These are phyloP conservation scores for Capitulum mitella DNA, from an alignment of 2,888 invertebrate genomes.

Conservation along the genomic window DNA sequence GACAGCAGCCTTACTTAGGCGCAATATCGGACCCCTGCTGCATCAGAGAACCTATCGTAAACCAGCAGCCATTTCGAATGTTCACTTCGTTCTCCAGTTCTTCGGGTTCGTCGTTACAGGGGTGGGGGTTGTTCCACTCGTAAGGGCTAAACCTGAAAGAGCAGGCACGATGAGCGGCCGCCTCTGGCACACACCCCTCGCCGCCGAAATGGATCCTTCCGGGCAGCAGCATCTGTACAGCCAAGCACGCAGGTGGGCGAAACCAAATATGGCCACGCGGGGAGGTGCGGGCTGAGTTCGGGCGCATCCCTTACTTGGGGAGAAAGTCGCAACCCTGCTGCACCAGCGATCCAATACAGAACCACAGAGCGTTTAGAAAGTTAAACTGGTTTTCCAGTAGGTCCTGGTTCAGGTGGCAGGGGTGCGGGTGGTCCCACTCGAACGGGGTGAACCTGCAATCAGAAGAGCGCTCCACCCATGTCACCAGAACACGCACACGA, in stretches of 20 bases:
- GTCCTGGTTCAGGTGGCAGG: constrained; percentile 74
- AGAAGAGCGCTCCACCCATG: not conserved
- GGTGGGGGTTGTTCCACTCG: constrained; percentile 88
- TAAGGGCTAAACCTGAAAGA: constrained; percentile 76
- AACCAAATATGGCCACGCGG: not conserved
- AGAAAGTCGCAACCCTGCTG: constrained; percentile 84
- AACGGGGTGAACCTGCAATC: constrained; percentile 62
- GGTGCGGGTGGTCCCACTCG: constrained; percentile 83
- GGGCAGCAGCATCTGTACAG: not conserved
- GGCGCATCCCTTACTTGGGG: constrained; percentile 55
- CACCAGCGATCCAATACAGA: constrained; percentile 71
- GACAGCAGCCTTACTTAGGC: constrained; percentile 68
- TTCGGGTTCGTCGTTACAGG: constrained; percentile 70
- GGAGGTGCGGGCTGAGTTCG: not conserved
- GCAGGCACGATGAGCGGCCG: not conserved
- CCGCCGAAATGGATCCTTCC: not conserved
- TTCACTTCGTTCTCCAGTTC: constrained; percentile 77
- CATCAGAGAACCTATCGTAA: constrained; percentile 71
- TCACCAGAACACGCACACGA: not conserved
- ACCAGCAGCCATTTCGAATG: constrained; percentile 78
- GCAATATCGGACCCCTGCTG: constrained; percentile 84
- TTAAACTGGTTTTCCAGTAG: constrained; percentile 76
- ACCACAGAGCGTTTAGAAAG: constrained; percentile 78
- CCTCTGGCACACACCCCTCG: not conserved
- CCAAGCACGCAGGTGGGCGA: not conserved